phyloP scores from a whole-genome alignment of 2,888 invertebrate genomes.

The Lathronympha strigana region DNA sequence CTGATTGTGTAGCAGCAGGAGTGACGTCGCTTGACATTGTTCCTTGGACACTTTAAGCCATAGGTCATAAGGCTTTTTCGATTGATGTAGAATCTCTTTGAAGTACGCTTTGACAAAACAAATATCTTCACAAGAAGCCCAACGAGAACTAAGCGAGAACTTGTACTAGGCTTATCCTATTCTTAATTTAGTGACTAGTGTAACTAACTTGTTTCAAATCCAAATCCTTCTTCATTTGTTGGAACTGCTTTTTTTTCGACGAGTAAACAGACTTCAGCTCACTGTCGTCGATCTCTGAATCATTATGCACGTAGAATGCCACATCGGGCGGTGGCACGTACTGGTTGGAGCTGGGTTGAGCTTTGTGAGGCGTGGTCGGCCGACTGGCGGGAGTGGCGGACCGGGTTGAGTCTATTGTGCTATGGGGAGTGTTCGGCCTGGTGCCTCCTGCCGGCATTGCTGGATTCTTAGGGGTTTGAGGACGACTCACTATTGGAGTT shows the following conservation, averaged over 20 bases:
- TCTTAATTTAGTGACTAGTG: too few species aligned
- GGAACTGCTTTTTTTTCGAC: conserved; percentile 65
- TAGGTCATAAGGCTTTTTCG: too few species aligned
- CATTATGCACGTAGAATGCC: not conserved
- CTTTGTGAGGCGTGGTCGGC: conserved; percentile 59
- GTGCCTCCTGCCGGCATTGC: conserved; percentile 59
- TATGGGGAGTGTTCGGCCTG: conserved; percentile 60
- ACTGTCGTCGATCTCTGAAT: conserved; percentile 52
- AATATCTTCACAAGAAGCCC: too few species aligned
- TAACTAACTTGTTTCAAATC: conserved; percentile 74
- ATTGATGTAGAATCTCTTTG: too few species aligned
- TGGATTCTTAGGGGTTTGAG: conserved; percentile 62
- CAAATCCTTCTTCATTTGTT: conserved; percentile 72
- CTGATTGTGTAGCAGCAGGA: too few species aligned
- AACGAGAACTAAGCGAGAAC: too few species aligned
- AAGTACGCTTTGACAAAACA: too few species aligned
- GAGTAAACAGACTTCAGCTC: conserved; percentile 59
- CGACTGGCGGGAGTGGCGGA: conserved; percentile 54
- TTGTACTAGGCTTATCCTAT: too few species aligned
- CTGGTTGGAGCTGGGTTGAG: conserved; percentile 27
- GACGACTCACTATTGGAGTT: conserved; percentile 55
- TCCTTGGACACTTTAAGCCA: too few species aligned
- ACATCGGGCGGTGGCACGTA: conserved; percentile 2
- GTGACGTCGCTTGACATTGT: too few species aligned
- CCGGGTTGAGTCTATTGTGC: conserved; percentile 48